Percentiles rank a stretch among this genome's conserved stretches.
Evolutionary conservation across 1,140 invertebrate genomes (phyloP).

Genomic region (Microplitis demolitor): DNA sequence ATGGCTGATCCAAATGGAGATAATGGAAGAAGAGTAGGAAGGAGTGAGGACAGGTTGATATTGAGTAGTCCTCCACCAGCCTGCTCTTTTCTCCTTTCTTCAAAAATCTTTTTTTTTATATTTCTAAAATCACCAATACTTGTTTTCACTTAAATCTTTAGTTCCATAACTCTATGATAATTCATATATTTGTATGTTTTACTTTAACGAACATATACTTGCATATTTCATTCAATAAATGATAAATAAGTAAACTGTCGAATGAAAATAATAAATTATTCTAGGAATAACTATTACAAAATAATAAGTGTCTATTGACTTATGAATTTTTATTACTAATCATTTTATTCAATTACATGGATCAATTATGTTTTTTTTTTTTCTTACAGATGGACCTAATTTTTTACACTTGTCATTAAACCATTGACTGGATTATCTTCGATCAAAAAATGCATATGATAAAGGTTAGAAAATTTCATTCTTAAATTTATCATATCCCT

Average conservation of each 20-base stretch:
- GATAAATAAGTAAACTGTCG: too few species aligned
- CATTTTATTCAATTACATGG: background rate
- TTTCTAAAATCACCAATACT: background rate
- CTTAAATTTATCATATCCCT: background rate
- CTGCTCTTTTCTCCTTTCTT: slow-evolving; percentile 11
- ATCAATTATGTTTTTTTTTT: background rate
- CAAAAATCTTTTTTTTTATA: background rate
- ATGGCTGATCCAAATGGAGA: slow-evolving; percentile 5
- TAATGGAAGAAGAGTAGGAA: slow-evolving; percentile 4
- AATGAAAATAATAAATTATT: too few species aligned
- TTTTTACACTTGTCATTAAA: slow-evolving; percentile 13
- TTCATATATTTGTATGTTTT: too few species aligned
- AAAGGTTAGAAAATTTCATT: slow-evolving; percentile 13
- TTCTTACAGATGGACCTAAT: slow-evolving; percentile 19
- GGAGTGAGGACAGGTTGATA: slow-evolving; percentile 15
- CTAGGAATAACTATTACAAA: too few species aligned
- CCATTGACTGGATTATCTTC: background rate
- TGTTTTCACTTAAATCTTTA: too few species aligned
- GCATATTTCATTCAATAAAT: too few species aligned
- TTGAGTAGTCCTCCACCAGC: slow-evolving; percentile 13
- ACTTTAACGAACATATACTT: too few species aligned
- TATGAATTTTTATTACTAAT: too few species aligned
- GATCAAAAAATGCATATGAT: slow-evolving; percentile 14
- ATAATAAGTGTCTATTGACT: too few species aligned
- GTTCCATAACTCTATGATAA: too few species aligned